These are phyloP conservation scores for Samia ricini DNA, from an alignment of 1,140 invertebrate species.

Conservation along the genomic window DNA sequence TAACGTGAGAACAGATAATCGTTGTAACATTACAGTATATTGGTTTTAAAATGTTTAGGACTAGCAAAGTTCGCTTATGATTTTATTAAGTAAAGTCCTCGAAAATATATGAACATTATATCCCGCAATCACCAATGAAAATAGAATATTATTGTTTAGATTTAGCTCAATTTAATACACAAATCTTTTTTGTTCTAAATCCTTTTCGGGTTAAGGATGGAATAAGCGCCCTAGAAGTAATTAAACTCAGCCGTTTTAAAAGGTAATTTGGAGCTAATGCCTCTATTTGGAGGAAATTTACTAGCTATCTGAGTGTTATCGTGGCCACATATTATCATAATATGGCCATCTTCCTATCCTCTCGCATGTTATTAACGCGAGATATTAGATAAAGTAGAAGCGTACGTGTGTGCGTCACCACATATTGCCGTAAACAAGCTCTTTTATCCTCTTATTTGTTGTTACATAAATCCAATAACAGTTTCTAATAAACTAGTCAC, in stretches of 20 bases:
- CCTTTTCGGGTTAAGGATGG: neutral
- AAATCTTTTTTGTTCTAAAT: neutral
- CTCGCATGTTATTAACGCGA: neutral
- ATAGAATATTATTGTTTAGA: neutral
- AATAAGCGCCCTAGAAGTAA: neutral
- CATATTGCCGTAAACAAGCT: neutral
- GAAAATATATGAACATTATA: neutral
- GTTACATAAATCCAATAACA: slow-evolving; percentile 12
- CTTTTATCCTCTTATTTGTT: neutral
- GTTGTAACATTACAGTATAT: too few relatives aligned
- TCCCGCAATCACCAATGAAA: neutral
- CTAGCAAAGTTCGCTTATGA: neutral
- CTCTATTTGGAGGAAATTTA: neutral
- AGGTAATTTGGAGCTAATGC: neutral
- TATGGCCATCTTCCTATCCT: neutral
- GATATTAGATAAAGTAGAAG: neutral
- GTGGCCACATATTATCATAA: neutral
- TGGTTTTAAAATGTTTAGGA: too few relatives aligned
- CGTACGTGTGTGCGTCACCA: neutral
- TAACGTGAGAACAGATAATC: too few relatives aligned
- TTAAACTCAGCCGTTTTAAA: neutral
- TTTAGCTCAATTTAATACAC: neutral
- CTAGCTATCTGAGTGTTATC: neutral
- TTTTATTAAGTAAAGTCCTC: neutral
- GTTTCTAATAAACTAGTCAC: slow-evolving; percentile 5